Conservation (phyloP, 2,113 vertebrate genomes). For the Takifugu flavidus region DNA sequence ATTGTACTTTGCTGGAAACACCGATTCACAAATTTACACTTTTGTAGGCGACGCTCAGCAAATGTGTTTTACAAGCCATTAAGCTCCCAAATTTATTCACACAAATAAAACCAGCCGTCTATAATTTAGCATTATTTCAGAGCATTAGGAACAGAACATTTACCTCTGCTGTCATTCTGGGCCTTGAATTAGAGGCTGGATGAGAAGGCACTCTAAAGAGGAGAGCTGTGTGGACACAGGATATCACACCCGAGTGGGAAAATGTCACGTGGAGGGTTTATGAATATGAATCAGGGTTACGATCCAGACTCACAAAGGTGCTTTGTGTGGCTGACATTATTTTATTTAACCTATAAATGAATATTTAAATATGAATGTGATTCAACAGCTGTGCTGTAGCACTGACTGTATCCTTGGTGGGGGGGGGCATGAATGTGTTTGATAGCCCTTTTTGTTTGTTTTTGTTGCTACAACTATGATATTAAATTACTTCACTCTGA, state of each 20-base stretch:
- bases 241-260: conserved; percentile 51
- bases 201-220: conserved; percentile 62
- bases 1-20: conserved; percentile 55
- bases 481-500: conserved; percentile 29
- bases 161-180: conserved; percentile 65
- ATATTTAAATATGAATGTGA: conserved; percentile 44
- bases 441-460: no score
- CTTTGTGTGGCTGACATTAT: conserved; percentile 27
- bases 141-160: conserved; percentile 73
- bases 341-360: conserved; percentile 32
- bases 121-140: conserved; percentile 71
- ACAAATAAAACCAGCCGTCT: conserved; percentile 73
- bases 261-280: conserved; percentile 59
- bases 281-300: conserved; percentile 64
- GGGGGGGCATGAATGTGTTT: conserved; percentile 1
- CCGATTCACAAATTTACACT: conserved; percentile 41
- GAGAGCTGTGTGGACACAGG: conserved; percentile 56
- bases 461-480: conserved; percentile 4
- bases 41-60: conserved; percentile 63
- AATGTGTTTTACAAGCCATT: conserved; percentile 73
- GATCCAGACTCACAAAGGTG: conserved; percentile 24
- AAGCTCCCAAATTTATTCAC: conserved; percentile 67
- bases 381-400: conserved; percentile 21
- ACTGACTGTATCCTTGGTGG: conserved; percentile 1
- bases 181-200: conserved; percentile 63